Evolutionary conservation across 2,888 invertebrate species (phyloP), one percentile per base, ranked within the genome.

Genomic region (Hetaerina titia): DNA sequence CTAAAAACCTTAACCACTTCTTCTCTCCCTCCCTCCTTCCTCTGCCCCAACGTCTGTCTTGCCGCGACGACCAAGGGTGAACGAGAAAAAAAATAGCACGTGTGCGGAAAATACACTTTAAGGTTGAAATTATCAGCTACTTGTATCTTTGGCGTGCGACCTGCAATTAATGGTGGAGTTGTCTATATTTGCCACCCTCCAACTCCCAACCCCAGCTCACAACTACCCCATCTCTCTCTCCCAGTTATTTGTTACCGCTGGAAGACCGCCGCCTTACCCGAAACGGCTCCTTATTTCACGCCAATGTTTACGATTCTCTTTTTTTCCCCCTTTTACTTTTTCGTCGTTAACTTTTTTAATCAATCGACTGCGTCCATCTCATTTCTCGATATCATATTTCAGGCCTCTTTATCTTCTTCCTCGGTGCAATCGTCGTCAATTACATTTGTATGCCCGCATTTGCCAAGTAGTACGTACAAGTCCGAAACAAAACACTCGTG

Each of bases 101-200:
- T 81, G 81, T 31, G 58, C n/a, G 89, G 89, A 58, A 89, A 89
- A 89, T 58, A 89, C 89, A n/a, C 58, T 89, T 89, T 57, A 89
- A 56, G 89, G 58, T 57, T 58, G 57, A 57, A 89, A 89, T 89
- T 89, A 89, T 89, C 89, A 58, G 89, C 89, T 89, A n/a, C 89
- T 89, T 89, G 58, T 89, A 89, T 89, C 89, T 89, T 58, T 15
- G 58, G 89, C 89, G 58, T 89, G 58, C 57, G 89, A 89, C 89
- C 89, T 58, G 89, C 89, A 89, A 89, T 89, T 89, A 89, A 89
- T 57, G 89, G 89, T 11, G 89, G 58, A 89, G 58, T 89, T 89
- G 89, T 89, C 56, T 89, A 56, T 58, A 58, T 89, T 56, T 89
- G 89, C 89, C 89, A 89, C 89, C 58, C n/a, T 58, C 88, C 57